Evolutionary conservation across 2,113 vertebrate species (phyloP).

Genomic region (Elephantulus edwardii): DNA sequence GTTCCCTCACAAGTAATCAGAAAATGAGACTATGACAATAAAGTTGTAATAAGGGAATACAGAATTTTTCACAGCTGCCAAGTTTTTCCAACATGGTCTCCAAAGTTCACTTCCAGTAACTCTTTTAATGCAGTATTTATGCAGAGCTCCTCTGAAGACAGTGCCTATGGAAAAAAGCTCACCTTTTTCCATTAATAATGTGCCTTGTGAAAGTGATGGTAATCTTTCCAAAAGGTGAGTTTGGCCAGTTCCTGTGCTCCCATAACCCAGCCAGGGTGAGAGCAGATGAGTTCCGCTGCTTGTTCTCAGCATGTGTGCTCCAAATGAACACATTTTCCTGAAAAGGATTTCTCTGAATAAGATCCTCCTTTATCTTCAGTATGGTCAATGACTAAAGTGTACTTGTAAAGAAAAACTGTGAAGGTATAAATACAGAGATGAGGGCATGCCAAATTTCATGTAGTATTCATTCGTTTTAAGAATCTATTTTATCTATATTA

Average conservation of each 20-base stretch:
- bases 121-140: not conserved
- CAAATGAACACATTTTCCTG: not conserved
- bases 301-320: not conserved
- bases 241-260: too few relatives aligned
- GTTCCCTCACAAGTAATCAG: not conserved
- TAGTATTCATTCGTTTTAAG: slow-evolving; percentile 4
- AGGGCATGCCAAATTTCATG: not conserved
- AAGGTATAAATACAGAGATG: not conserved
- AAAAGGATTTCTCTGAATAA: not conserved
- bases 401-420: not conserved
- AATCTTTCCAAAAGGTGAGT: not conserved
- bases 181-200: slow-evolving; percentile 23
- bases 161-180: not conserved
- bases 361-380: not conserved
- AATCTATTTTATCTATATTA: not conserved
- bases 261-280: not conserved
- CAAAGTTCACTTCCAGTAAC: not conserved
- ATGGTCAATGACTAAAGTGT: not conserved
- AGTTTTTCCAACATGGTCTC: not conserved
- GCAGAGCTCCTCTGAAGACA: not conserved
- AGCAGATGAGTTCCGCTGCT: not conserved
- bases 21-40: not conserved
- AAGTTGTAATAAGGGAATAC: not conserved
- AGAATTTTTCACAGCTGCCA: not conserved
- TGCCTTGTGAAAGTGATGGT: slow-evolving; percentile 15